phyloP scores from a whole-genome alignment of 2,888 invertebrate species.

The Apamea epomidion region DNA sequence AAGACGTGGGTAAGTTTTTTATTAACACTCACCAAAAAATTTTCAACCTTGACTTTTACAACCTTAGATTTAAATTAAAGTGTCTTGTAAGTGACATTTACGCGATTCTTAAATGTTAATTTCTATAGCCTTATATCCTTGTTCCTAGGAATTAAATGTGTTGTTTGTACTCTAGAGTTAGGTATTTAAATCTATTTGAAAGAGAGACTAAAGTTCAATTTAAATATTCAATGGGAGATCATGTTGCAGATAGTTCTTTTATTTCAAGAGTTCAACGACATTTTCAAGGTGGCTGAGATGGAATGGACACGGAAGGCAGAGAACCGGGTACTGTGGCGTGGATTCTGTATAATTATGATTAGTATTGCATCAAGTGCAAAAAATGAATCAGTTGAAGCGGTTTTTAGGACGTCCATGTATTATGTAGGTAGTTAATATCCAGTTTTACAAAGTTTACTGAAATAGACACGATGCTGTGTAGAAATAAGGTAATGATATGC shows the following conservation, averaged over 20 bases:
- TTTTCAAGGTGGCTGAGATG: conserved; percentile 24
- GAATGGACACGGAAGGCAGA: conserved; percentile 19
- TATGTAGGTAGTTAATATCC: background rate
- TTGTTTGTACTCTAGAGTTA: conserved; percentile 15
- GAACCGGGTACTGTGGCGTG: background rate
- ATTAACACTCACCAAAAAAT: background rate
- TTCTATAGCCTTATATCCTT: conserved; percentile 28
- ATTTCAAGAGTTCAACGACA: conserved; percentile 33
- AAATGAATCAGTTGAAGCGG: background rate
- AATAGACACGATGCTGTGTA: background rate
- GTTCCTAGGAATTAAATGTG: conserved; percentile 23
- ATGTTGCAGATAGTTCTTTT: conserved; percentile 18
- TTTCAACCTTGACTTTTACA: background rate
- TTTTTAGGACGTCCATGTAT: too few species aligned
- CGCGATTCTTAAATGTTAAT: conserved; percentile 25
- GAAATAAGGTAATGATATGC: background rate
- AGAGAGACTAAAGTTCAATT: conserved; percentile 12
- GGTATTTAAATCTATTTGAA: background rate
- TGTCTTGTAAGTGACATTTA: conserved; percentile 15
- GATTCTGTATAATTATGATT: background rate
- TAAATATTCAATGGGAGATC: conserved; percentile 26
- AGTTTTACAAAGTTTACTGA: background rate
- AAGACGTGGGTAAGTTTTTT: conserved; percentile 47
- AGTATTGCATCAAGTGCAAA: background rate
- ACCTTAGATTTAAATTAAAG: background rate